Percentiles rank a stretch among this genome's conserved stretches.
phyloP scores from a whole-genome alignment of 2,888 invertebrate genomes.

The Pyrrhosoma nymphula region DNA sequence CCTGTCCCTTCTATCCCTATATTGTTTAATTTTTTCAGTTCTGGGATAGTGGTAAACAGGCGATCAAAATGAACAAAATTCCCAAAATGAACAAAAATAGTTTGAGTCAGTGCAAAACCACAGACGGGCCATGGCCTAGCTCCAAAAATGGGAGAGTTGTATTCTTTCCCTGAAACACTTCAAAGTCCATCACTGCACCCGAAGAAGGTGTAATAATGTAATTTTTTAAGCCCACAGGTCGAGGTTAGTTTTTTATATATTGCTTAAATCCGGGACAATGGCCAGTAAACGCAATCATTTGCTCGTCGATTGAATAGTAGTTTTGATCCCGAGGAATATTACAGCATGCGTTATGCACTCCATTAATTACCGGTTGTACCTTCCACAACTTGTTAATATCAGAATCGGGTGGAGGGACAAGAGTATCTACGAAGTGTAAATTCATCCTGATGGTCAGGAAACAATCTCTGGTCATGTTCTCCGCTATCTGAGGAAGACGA shows the following conservation, averaged over 20 bases:
- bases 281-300: slow-evolving; percentile 30
- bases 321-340: not conserved
- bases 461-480: too few species aligned
- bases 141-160: not conserved
- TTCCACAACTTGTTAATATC: slow-evolving; percentile 10
- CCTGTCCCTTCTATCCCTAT: too few species aligned
- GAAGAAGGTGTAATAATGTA: too few species aligned
- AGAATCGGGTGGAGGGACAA: not conserved
- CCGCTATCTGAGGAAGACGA: too few species aligned
- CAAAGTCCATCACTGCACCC: too few species aligned
- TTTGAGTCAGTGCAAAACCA: not conserved
- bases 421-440: not conserved
- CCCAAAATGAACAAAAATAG: not conserved
- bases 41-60: too few species aligned
- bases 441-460: too few species aligned
- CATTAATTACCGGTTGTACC: slow-evolving; percentile 20
- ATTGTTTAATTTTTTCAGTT: too few species aligned
- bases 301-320: not conserved
- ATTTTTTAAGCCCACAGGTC: too few species aligned
- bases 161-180: slow-evolving; percentile 6
- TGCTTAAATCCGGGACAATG: not conserved
- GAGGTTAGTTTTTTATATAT: too few species aligned
- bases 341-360: not conserved
- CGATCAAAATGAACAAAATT: not conserved
- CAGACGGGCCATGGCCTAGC: not conserved